Evolutionary conservation across 2,888 invertebrate species (phyloP), one percentile per base, ranked within the genome.

Genomic region (Didymodactylos carnosus): DNA sequence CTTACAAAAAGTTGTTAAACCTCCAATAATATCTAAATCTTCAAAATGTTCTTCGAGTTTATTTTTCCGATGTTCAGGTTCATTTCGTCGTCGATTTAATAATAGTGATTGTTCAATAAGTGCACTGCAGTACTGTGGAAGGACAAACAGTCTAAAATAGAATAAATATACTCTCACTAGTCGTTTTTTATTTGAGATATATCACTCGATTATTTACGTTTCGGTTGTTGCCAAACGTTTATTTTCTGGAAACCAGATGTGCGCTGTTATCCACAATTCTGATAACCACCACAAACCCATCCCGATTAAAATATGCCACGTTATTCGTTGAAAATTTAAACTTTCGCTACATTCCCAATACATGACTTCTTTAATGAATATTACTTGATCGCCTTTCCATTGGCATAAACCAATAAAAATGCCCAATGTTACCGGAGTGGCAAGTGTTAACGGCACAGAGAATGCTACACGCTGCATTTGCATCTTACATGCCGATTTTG

Each of bases 221-320:
- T 97, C 97, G 0, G 95, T 94, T 49, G 93, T 89, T 0, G 95
- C 95, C 80, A 98, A 87, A 86, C 97, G 89, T 84, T 97, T 95
- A 80, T 93, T 92, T 85, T 94, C 93, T 6, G 97, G 97, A 4
- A 91, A 92, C 95, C 95, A 98, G 77, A 97, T 92, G 80, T 98
- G 95, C 75, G 94, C 86, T 0, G 94, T 91, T 73, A 95, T 91
- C 93, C 97, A 95, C 0, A 93, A 91, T 84, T 97, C 95, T 1
- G 94, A 94, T 5, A 94, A 82, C 73, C 94, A 84, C 92, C 95
- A 93, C 14, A 79, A 77, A 13, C 76, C 77, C 7, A 78, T 77
- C 70, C 72, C 75, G 35, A 72, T 35, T 29, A 72, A 51, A n/a
- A 75, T 39, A 46, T 75, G 75, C 75, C 75, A 75, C 69, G 72